Percentiles rank a stretch among this genome's conserved stretches.
Evolutionary conservation across 2,888 invertebrate species (phyloP).

Genomic region (Sclerodermus sp.): DNA sequence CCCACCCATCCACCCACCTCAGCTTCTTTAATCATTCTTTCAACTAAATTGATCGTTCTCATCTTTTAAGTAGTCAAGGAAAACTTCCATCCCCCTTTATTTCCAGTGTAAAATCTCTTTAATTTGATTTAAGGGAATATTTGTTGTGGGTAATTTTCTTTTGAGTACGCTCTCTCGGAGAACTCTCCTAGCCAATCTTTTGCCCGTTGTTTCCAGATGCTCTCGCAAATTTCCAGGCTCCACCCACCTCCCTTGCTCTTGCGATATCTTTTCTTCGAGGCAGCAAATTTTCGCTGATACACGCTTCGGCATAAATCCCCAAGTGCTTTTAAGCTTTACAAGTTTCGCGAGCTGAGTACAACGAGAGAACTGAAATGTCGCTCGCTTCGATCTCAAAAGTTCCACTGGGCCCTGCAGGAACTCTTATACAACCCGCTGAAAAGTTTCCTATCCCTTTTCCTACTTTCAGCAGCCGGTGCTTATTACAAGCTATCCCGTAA

Average conservation of each 20-base stretch:
- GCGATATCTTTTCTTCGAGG: conserved; percentile 14
- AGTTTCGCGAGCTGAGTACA: conserved; percentile 24
- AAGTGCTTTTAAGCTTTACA: conserved; percentile 40
- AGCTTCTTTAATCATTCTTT: too few relatives aligned
- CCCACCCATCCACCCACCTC: too few relatives aligned
- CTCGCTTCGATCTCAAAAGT: conserved; percentile 26
- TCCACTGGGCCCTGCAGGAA: conserved; percentile 16
- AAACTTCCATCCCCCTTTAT: too few relatives aligned
- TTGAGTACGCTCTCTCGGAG: too few relatives aligned
- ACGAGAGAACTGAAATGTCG: conserved; percentile 20
- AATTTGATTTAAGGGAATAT: too few relatives aligned
- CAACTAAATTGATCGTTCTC: too few relatives aligned
- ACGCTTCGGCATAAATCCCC: conserved; percentile 29
- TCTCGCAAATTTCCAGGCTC: too few relatives aligned
- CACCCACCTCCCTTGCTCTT: not conserved
- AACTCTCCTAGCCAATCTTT: too few relatives aligned
- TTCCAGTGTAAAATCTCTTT: too few relatives aligned
- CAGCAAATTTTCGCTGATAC: conserved; percentile 31
- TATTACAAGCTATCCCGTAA: conserved; percentile 30
- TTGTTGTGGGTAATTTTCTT: too few relatives aligned
- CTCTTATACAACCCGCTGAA: conserved; percentile 12
- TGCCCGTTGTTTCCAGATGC: too few relatives aligned
- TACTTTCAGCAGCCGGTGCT: conserved; percentile 13
- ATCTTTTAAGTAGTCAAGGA: too few relatives aligned
- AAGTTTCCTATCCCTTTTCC: conserved; percentile 15